Base-by-base conservation (phyloP, 2,888 invertebrate genomes). In the Hedya salicella region DNA sequence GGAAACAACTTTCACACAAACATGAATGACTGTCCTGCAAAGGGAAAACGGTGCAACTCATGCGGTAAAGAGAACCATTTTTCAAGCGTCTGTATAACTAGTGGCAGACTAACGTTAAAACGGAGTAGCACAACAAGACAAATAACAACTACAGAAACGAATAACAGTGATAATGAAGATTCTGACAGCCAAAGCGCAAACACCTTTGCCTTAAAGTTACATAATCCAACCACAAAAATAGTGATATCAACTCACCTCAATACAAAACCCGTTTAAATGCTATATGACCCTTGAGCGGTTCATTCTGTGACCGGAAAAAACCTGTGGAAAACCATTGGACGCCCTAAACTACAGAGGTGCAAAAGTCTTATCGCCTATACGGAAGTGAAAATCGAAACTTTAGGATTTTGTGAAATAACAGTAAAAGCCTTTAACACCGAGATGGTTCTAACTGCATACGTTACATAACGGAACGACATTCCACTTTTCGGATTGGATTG, bases 21-120 rank as follows among this genome's bases (percentile, higher is more conserved):
- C 9, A 49, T 49, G 49, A 49, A 49, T 9, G 49, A 49, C 30
- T 49, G 49, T 49, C 49, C 49, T n/a, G 49, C 49, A 11, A 49
- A 30, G n/a, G 49, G 49, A 8, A 49, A 49, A 9, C 49, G 30
- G 14, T 49, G 49, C 9, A 49, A 49, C 19, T 13, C 30, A 4
- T 49, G 49, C 9, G 49, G 30, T 25, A 30, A 49, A 49, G 25
- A 49, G 30, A 49, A 49, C 2, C 25, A 49, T n/a, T 49, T 49
- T 11, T 49, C 49, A 14, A 49, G 49, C 25, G 25, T 49, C 14
- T 49, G 49, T 25, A 30, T 30, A 14, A 49, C 49, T 14, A 49
- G 49, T 13, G 49, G 49, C 19, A 49, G 49, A 6, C 49, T 49
- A 5, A 50, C 14, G 30, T 16, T 42, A 42, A 42, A 42, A 5